phyloP scores from a whole-genome alignment of 1,140 invertebrate genomes.

The Euwallacea similis region DNA sequence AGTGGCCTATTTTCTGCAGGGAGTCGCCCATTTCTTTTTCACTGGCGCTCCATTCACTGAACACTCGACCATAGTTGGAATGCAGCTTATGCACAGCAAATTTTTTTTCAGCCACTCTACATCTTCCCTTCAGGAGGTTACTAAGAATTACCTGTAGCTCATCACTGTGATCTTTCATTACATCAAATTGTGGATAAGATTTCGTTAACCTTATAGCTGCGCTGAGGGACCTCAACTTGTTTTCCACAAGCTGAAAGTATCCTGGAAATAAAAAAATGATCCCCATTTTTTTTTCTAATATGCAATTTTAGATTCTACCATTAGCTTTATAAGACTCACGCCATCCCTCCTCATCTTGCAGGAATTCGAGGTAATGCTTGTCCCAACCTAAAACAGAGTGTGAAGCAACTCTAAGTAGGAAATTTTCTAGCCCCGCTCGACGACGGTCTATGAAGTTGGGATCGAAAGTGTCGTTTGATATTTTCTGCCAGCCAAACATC shows the following conservation, averaged over 20 bases:
- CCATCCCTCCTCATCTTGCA: constrained; percentile 77
- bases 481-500: constrained; percentile 79
- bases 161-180: constrained; percentile 74
- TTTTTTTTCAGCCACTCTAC: constrained; percentile 73
- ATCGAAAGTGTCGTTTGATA: constrained; percentile 76
- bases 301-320: constrained; percentile 53
- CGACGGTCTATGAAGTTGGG: constrained; percentile 84
- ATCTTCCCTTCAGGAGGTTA: constrained; percentile 62
- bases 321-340: constrained; percentile 73
- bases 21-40: constrained; percentile 84
- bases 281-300: background rate
- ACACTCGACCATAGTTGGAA: constrained; percentile 78
- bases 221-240: constrained; percentile 74
- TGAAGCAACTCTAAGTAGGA: constrained; percentile 72
- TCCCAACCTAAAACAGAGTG: constrained; percentile 76
- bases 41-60: constrained; percentile 84
- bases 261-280: constrained; percentile 10
- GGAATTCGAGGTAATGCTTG: constrained; percentile 73
- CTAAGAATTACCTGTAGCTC: constrained; percentile 69
- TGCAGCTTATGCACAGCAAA: constrained; percentile 82
- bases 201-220: constrained; percentile 74
- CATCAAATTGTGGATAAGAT: constrained; percentile 74
- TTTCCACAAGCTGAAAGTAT: constrained; percentile 69
- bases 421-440: constrained; percentile 80
- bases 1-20: constrained; percentile 68